Base-by-base conservation (phyloP, 2,113 vertebrate genomes). In the Megaceryle maxima region DNA sequence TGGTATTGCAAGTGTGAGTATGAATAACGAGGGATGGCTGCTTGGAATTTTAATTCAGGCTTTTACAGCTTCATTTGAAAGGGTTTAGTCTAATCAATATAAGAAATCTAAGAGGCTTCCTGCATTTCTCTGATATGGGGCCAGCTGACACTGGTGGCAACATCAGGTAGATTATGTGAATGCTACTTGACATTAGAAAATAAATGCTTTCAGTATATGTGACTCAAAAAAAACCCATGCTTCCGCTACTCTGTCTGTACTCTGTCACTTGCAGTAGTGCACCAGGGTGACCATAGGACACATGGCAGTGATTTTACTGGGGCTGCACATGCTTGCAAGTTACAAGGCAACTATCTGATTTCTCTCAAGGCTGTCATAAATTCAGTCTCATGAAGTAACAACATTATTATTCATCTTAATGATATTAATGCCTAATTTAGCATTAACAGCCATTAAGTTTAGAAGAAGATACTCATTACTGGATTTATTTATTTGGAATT, bases 261-360 rank as follows among this genome's bases (percentile, higher is more conserved):
- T 57, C 41, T 44, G 11, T 55, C 39, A 14, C 8, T 68, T 83
- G 16, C 48, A 39, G 31, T 5, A 39, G 8, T 28, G 25, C 33
- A 50, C 11, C 13, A 56, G 5, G 6, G 25, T 39, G 66, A 75
- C 25, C 29, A 46, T 8, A 57, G 33, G 10, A 43, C 8, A 11
- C 8, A 6, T 1, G 21, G 3, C 16, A 21, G 2, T 55, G 16
- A 55, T 68, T 74, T 56, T 66, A 29, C 15, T 35, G 22, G 16
- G 19, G 7, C 37, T 91, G 5, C 1, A 0, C 5, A 62, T 69
- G 16, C 29, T n/a, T 51, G 11, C 0, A 0, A 11, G 11, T 59
- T 28, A 21, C 6, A 21, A 41, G 8, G 16, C 13, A 85, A 9
- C 7, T 19, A 19, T 31, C 22, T 33, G 5, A 11, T 62, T 5